A percentile compares a stretch with the other conserved stretches of the same genome.
Evolutionary conservation across 2,888 invertebrate genomes (phyloP).

Genomic region (Drosophila nr. perissopoda): DNA sequence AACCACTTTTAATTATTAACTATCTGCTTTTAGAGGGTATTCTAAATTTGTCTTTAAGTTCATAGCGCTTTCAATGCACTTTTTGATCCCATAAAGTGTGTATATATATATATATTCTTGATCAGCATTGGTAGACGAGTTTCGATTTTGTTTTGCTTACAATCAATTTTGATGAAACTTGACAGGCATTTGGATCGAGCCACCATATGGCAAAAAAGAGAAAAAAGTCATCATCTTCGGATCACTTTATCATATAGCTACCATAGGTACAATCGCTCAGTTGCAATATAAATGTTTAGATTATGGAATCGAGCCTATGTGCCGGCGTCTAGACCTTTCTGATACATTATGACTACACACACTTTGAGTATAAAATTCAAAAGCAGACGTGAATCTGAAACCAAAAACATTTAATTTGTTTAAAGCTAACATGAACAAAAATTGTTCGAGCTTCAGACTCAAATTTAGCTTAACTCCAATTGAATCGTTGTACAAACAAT

Average conservation of each 20-base stretch:
- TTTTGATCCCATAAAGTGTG: neutral
- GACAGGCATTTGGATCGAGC: neutral
- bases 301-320: too few species aligned
- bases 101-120: neutral
- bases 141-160: neutral
- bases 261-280: neutral
- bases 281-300: neutral
- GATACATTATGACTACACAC: neutral
- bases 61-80: neutral
- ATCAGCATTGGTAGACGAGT: neutral
- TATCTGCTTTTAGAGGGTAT: neutral
- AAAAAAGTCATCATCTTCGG: neutral
- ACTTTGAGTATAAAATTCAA: neutral
- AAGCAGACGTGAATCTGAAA: neutral
- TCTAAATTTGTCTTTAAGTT: neutral
- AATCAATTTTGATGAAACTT: neutral
- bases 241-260: neutral
- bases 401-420: neutral
- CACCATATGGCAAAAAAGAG: neutral
- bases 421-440: neutral
- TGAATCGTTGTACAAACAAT: neutral
- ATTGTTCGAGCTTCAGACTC: neutral
- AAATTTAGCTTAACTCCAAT: neutral
- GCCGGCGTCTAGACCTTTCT: neutral
- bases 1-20: neutral